These are phyloP conservation scores for Pao palembangensis DNA, from an alignment of 2,113 vertebrate species.

Conservation along the genomic window DNA sequence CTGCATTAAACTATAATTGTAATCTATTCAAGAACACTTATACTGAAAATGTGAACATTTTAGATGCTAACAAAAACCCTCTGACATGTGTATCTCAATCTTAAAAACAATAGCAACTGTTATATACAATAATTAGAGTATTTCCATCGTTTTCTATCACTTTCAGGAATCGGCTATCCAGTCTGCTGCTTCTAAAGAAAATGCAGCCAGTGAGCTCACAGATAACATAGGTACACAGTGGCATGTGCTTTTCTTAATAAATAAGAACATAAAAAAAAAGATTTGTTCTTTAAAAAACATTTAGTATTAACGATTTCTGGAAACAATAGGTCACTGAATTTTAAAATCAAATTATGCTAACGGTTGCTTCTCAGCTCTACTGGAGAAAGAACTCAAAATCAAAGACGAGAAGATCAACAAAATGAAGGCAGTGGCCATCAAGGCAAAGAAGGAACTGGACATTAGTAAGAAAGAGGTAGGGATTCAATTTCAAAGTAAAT, in stretches of 20 bases:
- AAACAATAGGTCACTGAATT: not conserved
- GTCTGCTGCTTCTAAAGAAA: slow-evolving; percentile 65
- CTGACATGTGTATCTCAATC: not conserved
- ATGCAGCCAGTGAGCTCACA: slow-evolving; percentile 70
- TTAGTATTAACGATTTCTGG: not conserved
- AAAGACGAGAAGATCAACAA: slow-evolving; percentile 90
- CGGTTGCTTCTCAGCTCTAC: slow-evolving; percentile 43
- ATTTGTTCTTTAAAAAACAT: not conserved
- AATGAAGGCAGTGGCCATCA: slow-evolving; percentile 93
- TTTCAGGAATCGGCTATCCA: slow-evolving; percentile 69
- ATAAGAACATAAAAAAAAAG: too few species aligned
- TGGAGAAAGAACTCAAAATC: slow-evolving; percentile 75
- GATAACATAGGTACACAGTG: slow-evolving; percentile 81
- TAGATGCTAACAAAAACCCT: too few species aligned
- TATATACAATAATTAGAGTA: not conserved
- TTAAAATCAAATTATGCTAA: not conserved
- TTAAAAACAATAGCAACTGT: not conserved
- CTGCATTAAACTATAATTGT: not conserved
- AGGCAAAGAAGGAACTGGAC: slow-evolving; percentile 93
- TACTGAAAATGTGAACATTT: too few species aligned
- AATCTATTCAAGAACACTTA: too few species aligned
- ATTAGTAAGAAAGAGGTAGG: slow-evolving; percentile 87
- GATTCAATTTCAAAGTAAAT: not conserved
- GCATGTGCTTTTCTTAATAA: slow-evolving; percentile 5
- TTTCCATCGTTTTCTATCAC: not conserved